phyloP scores from a whole-genome alignment of 2,113 vertebrate genomes.

The Gambusia holbrooki region DNA sequence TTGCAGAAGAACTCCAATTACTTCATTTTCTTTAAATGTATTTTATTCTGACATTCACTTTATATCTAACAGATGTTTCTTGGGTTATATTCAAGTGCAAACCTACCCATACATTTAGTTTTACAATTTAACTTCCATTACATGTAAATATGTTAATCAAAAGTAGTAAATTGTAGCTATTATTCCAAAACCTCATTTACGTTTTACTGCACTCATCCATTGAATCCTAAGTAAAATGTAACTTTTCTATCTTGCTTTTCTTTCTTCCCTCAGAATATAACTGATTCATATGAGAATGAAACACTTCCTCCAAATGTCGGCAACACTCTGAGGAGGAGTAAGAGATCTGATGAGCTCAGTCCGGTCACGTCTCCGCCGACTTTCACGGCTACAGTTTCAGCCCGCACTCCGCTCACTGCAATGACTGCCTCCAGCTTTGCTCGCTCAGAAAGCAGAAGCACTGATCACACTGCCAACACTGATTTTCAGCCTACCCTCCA shows the following conservation, averaged over 20 bases:
- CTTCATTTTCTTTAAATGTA: too few relatives aligned
- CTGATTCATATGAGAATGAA: slow-evolving; percentile 57
- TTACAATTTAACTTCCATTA: not conserved
- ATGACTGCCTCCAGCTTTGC: slow-evolving; percentile 26
- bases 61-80: not conserved
- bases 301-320: slow-evolving; percentile 44
- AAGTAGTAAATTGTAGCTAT: not conserved
- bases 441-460: slow-evolving; percentile 1
- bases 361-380: slow-evolving; percentile 72
- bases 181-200: not conserved
- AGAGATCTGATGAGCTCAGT: slow-evolving; percentile 83
- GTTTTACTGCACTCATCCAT: not conserved
- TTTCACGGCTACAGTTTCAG: slow-evolving; percentile 75
- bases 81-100: not conserved
- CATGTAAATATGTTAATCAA: not conserved
- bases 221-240: not conserved
- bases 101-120: not conserved
- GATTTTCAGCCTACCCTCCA: slow-evolving; percentile 1
- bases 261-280: slow-evolving; percentile 78
- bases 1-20: too few relatives aligned
- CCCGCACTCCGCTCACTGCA: slow-evolving; percentile 48
- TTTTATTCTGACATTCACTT: not conserved
- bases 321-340: slow-evolving; percentile 69
- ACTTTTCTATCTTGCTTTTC: not conserved
- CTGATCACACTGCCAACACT: slow-evolving; percentile 3